phyloP scores from a whole-genome alignment of 2,113 vertebrate genomes.

The Phylloscopus whistleri region DNA sequence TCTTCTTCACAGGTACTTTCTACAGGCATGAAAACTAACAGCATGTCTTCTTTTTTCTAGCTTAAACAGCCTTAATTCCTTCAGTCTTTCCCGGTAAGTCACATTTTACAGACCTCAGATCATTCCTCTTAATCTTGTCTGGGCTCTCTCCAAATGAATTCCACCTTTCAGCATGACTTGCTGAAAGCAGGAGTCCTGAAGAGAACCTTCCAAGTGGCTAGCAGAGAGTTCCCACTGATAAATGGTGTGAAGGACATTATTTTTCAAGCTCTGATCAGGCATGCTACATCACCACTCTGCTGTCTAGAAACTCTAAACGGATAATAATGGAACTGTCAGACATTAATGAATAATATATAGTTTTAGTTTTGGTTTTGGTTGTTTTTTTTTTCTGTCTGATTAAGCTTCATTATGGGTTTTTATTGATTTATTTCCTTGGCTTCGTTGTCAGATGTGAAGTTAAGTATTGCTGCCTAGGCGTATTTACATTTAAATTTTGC shows the following conservation, averaged over 20 bases:
- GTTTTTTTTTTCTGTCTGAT: not conserved
- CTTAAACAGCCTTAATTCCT: not conserved
- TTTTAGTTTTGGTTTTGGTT: accelerated
- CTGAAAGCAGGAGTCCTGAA: conserved; percentile 7
- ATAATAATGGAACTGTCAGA: conserved; percentile 57
- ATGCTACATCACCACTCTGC: conserved; percentile 12
- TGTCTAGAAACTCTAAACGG: conserved; percentile 36
- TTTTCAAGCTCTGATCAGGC: conserved; percentile 34
- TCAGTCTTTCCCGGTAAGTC: not conserved
- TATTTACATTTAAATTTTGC: conserved; percentile 43
- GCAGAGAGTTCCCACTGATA: conserved; percentile 22
- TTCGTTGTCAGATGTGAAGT: conserved; percentile 36
- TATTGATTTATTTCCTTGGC: conserved; percentile 39
- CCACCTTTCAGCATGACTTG: conserved; percentile 17
- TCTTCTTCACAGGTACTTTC: not conserved
- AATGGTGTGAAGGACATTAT: conserved; percentile 3
- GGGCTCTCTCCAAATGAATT: not conserved
- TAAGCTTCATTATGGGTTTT: conserved; percentile 39
- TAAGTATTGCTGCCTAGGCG: conserved; percentile 8
- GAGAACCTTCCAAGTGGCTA: conserved; percentile 28
- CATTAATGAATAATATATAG: conserved; percentile 60
- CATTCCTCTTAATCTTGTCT: conserved; percentile 9
- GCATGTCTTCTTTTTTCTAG: not conserved
- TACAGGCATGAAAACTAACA: not conserved
- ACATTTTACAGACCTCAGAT: not conserved